phyloP scores from a whole-genome alignment of 1,140 invertebrate species.

The Physella acuta region DNA sequence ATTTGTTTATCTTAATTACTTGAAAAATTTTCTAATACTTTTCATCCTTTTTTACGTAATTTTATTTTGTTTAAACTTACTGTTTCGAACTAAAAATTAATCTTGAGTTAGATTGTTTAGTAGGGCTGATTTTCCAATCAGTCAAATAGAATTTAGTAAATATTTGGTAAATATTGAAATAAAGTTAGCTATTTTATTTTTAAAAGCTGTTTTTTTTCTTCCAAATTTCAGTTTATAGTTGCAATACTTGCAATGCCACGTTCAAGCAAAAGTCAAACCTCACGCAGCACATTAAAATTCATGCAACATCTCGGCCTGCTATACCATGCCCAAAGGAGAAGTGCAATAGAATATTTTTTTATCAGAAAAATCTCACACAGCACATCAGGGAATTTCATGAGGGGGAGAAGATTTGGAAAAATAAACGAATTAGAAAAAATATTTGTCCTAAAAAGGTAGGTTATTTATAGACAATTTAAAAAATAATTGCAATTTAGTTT shows the following conservation, averaged over 20 bases:
- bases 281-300: slow-evolving; percentile 20
- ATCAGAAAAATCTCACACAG: slow-evolving; percentile 22
- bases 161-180: not conserved
- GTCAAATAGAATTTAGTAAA: not conserved
- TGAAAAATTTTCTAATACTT: not conserved
- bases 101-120: too few relatives aligned
- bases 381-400: slow-evolving; percentile 18
- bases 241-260: not conserved
- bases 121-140: not conserved
- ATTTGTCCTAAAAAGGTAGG: not conserved
- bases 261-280: slow-evolving; percentile 19
- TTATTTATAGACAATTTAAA: too few relatives aligned
- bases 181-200: not conserved
- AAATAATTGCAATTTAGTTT: too few relatives aligned
- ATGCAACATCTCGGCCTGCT: not conserved
- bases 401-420: slow-evolving; percentile 3
- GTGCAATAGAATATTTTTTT: slow-evolving; percentile 11
- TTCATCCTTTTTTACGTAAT: not conserved
- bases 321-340: not conserved
- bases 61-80: too few relatives aligned
- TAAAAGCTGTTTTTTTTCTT: not conserved
- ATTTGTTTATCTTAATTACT: not conserved
- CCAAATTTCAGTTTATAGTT: not conserved
- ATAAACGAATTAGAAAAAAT: not conserved
- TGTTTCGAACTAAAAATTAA: too few relatives aligned